phyloP scores from a whole-genome alignment of 1,140 invertebrate species.

The Melitaea cinxia region DNA sequence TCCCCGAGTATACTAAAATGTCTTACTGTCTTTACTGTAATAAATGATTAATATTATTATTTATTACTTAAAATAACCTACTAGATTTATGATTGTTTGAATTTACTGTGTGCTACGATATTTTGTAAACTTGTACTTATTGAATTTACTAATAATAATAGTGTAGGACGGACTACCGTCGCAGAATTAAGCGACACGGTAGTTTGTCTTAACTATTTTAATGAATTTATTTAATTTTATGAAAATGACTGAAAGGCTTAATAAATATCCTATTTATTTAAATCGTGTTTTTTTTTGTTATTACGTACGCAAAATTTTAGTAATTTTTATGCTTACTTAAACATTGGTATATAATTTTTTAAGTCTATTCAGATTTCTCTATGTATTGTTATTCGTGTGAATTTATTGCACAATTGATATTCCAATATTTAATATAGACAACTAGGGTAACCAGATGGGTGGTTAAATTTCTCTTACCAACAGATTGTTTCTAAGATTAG shows the following conservation, averaged over 20 bases:
- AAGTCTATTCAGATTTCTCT: too few species aligned
- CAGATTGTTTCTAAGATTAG: too few species aligned
- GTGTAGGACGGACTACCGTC: background rate
- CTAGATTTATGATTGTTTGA: background rate
- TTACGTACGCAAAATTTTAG: too few species aligned
- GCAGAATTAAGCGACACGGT: background rate
- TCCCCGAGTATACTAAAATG: background rate
- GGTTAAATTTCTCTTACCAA: too few species aligned
- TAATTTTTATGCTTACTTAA: too few species aligned
- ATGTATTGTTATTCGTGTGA: too few species aligned
- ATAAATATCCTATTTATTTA: conserved; percentile 26
- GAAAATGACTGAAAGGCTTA: background rate
- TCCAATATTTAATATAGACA: too few species aligned
- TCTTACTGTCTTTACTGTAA: background rate
- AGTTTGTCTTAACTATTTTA: background rate
- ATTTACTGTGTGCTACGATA: background rate
- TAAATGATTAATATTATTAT: background rate
- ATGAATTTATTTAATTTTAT: conserved; percentile 1
- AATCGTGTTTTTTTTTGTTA: conserved; percentile 10
- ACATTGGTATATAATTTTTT: too few species aligned
- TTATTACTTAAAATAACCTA: background rate
- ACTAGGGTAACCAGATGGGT: too few species aligned
- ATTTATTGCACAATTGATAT: too few species aligned
- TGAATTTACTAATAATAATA: background rate
- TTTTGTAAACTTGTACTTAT: background rate